Base-by-base conservation (phyloP, 2,888 invertebrate species). In the Hydriomena furcata region DNA sequence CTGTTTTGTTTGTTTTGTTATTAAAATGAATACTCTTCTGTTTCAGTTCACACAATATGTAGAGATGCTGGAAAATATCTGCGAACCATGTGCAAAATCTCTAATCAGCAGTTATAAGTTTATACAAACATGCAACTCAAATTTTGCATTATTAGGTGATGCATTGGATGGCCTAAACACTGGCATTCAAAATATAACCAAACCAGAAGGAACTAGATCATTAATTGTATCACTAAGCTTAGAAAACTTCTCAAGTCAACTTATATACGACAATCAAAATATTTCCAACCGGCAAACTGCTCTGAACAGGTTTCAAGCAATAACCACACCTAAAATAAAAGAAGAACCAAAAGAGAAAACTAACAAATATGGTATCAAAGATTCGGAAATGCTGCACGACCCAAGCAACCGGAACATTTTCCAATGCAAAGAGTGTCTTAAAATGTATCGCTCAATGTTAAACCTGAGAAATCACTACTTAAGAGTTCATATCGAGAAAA, bases 401-500 rank as follows among this genome's bases (percentile, higher is more conserved):
- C 63, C 68, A 52, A 69, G 62, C 38, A 62, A 77, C 17, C 35
- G 34, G 12, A 17, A 58, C 25, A 36, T 55, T 44, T 49, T 75
- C 1, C 72, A 68, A 61, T 86, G 86, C 49, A 80, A 75, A 47
- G 66, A 58, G 4, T 87, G 87, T 48, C 49, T 68, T 0, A 80
- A 76, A 61, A 43, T 58, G 1, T 86, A 69, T 44, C 66, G 64
- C 0, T 62, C 71, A 7, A 50, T 69, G 24, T 65, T 65, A 11
- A 76, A 69, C 40, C 65, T 86, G 34, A 70, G 72, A 25, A 78
- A 64, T 30, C 87, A 86, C 60, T 82, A 58, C 24, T 65, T 79
- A 2, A 70, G 76, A 61, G 71, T 76, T 0, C 87, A 86, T 61
- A 76, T 77, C 4, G 74, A 79, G 1, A 83, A 82, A 54, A 49